Base-by-base conservation (phyloP, 2,888 invertebrate species). In the Trissolcus brochymenae region DNA sequence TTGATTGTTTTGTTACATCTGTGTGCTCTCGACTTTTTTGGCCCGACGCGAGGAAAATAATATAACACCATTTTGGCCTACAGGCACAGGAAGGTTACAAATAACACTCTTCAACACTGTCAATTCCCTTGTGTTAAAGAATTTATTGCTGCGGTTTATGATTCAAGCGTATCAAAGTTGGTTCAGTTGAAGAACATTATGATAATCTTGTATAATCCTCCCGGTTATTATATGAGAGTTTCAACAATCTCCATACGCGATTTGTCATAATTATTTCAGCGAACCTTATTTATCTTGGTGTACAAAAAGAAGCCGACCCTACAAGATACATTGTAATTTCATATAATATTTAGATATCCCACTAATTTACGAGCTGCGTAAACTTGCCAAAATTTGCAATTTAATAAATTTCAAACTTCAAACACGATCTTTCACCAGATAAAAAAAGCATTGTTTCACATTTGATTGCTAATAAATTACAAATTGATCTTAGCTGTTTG, bases 91-190 rank as follows among this genome's bases (percentile, higher is more conserved):
- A 62, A 71, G 55, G 61, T 71, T 76, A 76, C 66, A 66, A 76
- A 76, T 76, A 66, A 61, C 56, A 65, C 70, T 61, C 61, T 67
- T 76, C 61, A 59, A 56, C 67, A 67, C 72, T 72, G 72, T 76
- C 76, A 72, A 76, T 67, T 72, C 56, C 55, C 66, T 72, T 72
- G 72, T 76, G 76, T 61, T 61, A 51, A 60, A 60, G 62, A 56
- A 76, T 76, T 70, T 71, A 76, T 76, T 71, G 60, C 70, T 17
- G 62, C 41, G 59, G 71, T 71, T 65, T 57, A 70, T 55, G 65
- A 60, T 73, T 65, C 54, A 41, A 60, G 50, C 65, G 43, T 73
- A 73, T 73, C 66, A 62, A 74, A 50, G 46, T 73, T 50, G 64
- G 55, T 66, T 46, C 51, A 73, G 61, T 62, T 67, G 54, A 57